Conservation (phyloP, 2,797 vertebrate species). For the Monodelphis domestica region DNA sequence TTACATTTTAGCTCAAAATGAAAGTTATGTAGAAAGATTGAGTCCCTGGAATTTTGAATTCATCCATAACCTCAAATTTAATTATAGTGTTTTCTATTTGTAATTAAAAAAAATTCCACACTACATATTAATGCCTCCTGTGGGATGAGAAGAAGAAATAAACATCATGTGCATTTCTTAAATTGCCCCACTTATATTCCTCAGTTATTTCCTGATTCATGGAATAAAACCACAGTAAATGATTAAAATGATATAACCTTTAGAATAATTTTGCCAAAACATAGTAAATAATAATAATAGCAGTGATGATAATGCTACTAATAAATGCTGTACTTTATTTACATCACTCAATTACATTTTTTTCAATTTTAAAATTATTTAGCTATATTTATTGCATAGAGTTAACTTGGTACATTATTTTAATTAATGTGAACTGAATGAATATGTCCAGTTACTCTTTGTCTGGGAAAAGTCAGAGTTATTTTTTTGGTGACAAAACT, state of each 20-base stretch:
- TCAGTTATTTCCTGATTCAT: conserved; percentile 57
- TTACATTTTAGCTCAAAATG: neutral
- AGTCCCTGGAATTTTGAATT: neutral
- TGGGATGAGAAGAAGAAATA: conserved; percentile 17
- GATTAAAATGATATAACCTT: conserved; percentile 24
- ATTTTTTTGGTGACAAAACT: conserved; percentile 29
- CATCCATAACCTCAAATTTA: neutral
- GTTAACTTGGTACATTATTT: conserved; percentile 44
- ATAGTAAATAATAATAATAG: conserved; percentile 24
- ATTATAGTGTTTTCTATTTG: neutral
- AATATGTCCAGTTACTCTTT: conserved; percentile 28
- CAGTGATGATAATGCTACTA: neutral
- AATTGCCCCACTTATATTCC: neutral
- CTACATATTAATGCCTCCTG: conserved; percentile 8
- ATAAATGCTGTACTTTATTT: neutral
- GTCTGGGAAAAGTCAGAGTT: conserved; percentile 29
- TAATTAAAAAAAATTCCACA: neutral
- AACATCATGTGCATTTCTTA: conserved; percentile 39
- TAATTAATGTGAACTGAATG: conserved; percentile 53
- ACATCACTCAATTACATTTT: conserved; percentile 58
- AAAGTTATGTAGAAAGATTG: neutral
- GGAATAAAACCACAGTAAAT: conserved; percentile 26
- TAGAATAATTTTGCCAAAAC: conserved; percentile 67
- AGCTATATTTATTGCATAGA: conserved; percentile 39
- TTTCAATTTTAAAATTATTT: conserved; percentile 49